These are phyloP conservation scores for Rhizomys pruinosus DNA, from an alignment of 2,113 vertebrate species.

Conservation along the genomic window DNA sequence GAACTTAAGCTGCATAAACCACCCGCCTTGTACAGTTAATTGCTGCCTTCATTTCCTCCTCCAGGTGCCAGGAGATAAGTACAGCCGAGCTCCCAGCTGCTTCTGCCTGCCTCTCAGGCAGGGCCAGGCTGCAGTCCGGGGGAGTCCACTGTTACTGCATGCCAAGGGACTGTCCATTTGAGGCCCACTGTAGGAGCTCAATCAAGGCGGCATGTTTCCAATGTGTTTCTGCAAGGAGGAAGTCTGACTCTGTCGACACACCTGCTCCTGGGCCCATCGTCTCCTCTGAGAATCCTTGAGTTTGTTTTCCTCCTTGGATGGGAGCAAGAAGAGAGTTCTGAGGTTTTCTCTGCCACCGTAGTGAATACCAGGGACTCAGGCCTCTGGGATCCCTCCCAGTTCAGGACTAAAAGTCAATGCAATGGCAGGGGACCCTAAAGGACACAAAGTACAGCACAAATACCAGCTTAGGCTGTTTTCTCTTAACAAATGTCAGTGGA, in stretches of 20 bases:
- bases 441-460: neutral
- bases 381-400: neutral
- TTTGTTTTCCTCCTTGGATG: neutral
- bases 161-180: too few species aligned
- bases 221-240: neutral
- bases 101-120: neutral
- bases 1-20: slow-evolving; percentile 25
- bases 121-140: neutral
- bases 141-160: neutral
- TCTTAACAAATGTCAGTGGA: neutral
- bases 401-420: neutral
- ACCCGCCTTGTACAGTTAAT: slow-evolving; percentile 32
- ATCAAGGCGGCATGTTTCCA: neutral
- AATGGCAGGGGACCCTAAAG: neutral
- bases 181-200: neutral
- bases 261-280: neutral
- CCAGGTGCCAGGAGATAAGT: slow-evolving; percentile 60
- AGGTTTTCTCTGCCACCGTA: neutral
- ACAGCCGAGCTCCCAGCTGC: neutral
- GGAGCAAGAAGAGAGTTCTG: neutral
- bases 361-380: neutral
- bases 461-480: neutral
- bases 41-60: slow-evolving; percentile 60
- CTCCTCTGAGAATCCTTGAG: neutral
- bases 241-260: neutral